These are phyloP conservation scores for Acanthurus leucopareius DNA, from an alignment of 2,797 vertebrate species.

Conservation along the genomic window DNA sequence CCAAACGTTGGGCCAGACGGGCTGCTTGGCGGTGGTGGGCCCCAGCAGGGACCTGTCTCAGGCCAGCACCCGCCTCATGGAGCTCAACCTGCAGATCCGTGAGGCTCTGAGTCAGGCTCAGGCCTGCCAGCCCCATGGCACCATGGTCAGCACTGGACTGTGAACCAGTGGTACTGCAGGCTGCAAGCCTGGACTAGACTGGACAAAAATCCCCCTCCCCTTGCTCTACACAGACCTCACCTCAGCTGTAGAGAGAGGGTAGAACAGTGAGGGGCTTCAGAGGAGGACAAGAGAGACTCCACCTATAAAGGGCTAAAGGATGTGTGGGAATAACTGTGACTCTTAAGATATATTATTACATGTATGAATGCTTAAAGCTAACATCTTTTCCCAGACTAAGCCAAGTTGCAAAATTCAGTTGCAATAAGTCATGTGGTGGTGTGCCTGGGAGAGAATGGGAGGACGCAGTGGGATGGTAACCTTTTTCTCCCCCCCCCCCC, in stretches of 20 bases:
- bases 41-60: conserved; percentile 94
- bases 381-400: conserved; percentile 81
- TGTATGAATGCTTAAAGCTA: conserved; percentile 80
- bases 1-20: conserved; percentile 96
- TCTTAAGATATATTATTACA: conserved; percentile 74
- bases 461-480: conserved; percentile 57
- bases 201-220: conserved; percentile 33
- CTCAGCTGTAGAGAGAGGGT: conserved; percentile 60
- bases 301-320: conserved; percentile 88
- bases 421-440: conserved; percentile 87
- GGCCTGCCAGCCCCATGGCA: conserved; percentile 78
- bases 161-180: conserved; percentile 78
- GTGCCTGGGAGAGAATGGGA: conserved; percentile 75
- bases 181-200: conserved; percentile 48
- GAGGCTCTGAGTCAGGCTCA: conserved; percentile 93
- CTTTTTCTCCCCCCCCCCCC: conserved; percentile 56
- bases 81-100: conserved; percentile 97
- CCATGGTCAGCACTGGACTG: conserved; percentile 91
- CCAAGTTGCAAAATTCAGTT: conserved; percentile 82
- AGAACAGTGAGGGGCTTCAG: conserved; percentile 46
- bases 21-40: conserved; percentile 94
- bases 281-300: conserved; percentile 72
- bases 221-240: conserved; percentile 53
- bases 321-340: conserved; percentile 83
- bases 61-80: conserved; percentile 95